Evolutionary conservation across 2,797 vertebrate genomes (phyloP).

Genomic region (Ptychadena robeensis): DNA sequence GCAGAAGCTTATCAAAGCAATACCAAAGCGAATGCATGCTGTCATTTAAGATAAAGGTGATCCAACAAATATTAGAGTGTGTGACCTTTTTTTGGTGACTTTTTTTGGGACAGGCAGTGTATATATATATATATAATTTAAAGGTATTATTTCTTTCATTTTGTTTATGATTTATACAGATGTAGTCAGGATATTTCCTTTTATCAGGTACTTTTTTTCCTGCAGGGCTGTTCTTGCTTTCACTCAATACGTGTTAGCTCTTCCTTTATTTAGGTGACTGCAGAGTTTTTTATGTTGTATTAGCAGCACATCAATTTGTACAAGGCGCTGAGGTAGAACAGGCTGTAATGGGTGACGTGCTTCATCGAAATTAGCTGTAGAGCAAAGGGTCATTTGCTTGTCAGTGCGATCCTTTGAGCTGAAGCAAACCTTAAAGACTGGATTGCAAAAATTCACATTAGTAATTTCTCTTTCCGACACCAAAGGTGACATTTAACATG

Average conservation of each 20-base stretch:
- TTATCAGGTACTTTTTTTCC: not conserved
- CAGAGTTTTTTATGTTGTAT: constrained; percentile 2
- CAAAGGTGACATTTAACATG: constrained; percentile 27
- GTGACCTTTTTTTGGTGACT: no score
- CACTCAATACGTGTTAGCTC: not conserved
- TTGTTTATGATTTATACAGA: not conserved
- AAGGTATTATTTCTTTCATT: not conserved
- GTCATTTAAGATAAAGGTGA: no score
- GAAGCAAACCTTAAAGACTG: constrained; percentile 26
- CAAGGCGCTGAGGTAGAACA: constrained; percentile 8
- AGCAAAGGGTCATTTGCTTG: constrained; percentile 32
- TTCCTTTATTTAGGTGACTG: not conserved
- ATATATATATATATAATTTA: no score
- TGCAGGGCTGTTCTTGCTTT: not conserved
- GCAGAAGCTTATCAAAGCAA: no score
- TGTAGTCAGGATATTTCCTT: not conserved
- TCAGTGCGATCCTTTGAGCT: constrained; percentile 19
- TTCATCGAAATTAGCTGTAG: constrained; percentile 1
- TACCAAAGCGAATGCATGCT: no score
- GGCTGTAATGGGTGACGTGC: constrained; percentile 11
- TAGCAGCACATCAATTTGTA: constrained; percentile 9
- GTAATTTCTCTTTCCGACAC: constrained; percentile 14
- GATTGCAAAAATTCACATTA: constrained; percentile 13
- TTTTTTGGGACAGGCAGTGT: no score
- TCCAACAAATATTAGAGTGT: no score